Conservation (phyloP, 2,797 vertebrate species). For the Danio kyathit region DNA sequence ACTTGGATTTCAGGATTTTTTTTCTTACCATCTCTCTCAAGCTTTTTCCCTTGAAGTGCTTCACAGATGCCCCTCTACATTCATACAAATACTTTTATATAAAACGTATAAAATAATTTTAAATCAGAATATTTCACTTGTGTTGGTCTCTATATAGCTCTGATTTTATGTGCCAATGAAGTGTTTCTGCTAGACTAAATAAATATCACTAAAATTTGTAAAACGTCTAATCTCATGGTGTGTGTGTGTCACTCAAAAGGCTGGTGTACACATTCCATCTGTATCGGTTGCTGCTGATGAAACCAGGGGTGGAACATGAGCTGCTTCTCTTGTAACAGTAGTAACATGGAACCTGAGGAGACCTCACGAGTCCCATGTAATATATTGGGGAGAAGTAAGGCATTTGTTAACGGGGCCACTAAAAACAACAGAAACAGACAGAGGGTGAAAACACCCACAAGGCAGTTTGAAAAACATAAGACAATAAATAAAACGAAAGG, state of each 20-base stretch:
- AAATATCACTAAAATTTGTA: slow-evolving; percentile 72
- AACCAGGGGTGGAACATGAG: slow-evolving; percentile 15
- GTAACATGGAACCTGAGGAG: slow-evolving; percentile 55
- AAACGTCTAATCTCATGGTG: slow-evolving; percentile 58
- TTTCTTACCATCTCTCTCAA: slow-evolving; percentile 48
- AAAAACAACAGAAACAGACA: slow-evolving; percentile 65
- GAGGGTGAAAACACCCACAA: slow-evolving; percentile 70
- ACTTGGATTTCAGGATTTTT: slow-evolving; percentile 33
- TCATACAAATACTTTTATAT: slow-evolving; percentile 79
- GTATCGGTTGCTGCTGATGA: slow-evolving; percentile 31
- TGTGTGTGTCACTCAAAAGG: slow-evolving; percentile 57
- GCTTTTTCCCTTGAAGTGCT: slow-evolving; percentile 81
- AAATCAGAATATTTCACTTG: slow-evolving; percentile 69
- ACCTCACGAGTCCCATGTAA: slow-evolving; percentile 59
- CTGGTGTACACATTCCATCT: slow-evolving; percentile 30
- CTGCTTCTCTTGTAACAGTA: slow-evolving; percentile 61
- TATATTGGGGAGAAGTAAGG: slow-evolving; percentile 51
- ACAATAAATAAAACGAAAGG: slow-evolving; percentile 86
- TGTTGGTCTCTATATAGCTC: slow-evolving; percentile 65
- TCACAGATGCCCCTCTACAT: slow-evolving; percentile 82
- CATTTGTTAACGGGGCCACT: slow-evolving; percentile 29
- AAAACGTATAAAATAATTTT: slow-evolving; percentile 71
- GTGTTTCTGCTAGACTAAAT: slow-evolving; percentile 70
- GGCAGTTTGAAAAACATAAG: slow-evolving; percentile 76
- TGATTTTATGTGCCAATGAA: slow-evolving; percentile 49